Conservation (phyloP, 35 echinoderm and acorn worm species). For the Amphiura filiformis region DNA sequence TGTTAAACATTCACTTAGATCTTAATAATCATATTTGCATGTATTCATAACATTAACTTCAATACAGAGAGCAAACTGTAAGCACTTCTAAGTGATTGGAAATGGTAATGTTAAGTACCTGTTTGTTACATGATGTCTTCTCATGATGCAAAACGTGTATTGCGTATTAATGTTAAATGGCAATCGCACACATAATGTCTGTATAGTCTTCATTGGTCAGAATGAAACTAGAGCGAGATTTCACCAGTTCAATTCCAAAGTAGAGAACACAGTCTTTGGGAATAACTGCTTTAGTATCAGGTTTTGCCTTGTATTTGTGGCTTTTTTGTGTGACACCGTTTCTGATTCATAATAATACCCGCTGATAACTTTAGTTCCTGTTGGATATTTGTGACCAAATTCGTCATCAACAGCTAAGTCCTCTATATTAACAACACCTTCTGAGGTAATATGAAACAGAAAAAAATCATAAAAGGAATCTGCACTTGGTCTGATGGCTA, state of each 20-base stretch:
- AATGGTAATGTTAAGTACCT: too few relatives aligned
- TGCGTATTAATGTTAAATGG: constrained; percentile 1
- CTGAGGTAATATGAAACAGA: constrained; percentile 9
- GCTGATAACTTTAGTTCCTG: not conserved
- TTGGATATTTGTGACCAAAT: constrained; percentile 10
- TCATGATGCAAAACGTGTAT: too few relatives aligned
- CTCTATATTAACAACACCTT: not conserved
- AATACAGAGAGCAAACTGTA: too few relatives aligned
- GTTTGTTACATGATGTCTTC: too few relatives aligned
- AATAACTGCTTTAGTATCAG: not conserved
- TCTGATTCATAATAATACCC: constrained; percentile 13
- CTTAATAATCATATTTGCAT: too few relatives aligned
- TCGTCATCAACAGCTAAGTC: not conserved
- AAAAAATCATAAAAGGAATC: constrained; percentile 17
- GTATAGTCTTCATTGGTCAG: constrained; percentile 13
- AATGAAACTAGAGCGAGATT: not conserved
- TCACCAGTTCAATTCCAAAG: constrained; percentile 28
- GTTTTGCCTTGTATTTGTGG: constrained; percentile 22
- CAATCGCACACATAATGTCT: constrained; percentile 13
- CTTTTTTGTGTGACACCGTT: not conserved
- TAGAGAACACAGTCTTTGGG: constrained; percentile 22
- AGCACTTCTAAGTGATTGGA: too few relatives aligned
- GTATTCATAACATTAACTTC: too few relatives aligned
- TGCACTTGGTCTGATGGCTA: constrained; percentile 7
- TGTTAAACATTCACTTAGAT: too few relatives aligned